Evolutionary conservation across 2,797 vertebrate species (phyloP).

Genomic region (Leptoclinus maculatus): DNA sequence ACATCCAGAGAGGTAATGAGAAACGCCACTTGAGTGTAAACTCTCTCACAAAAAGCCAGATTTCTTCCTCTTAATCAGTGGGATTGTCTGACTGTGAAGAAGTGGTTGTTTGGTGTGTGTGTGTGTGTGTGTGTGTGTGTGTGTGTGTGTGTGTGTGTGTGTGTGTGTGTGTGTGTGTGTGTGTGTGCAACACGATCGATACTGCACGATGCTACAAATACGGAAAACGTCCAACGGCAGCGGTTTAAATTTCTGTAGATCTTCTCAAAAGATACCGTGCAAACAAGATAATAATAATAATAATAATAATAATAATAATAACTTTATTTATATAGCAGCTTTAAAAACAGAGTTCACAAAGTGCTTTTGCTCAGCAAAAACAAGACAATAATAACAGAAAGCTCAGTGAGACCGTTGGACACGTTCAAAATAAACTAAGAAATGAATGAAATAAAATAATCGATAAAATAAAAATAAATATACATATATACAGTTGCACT

Average conservation of each 20-base stretch:
- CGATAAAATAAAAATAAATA: too few relatives aligned
- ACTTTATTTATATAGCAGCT: too few relatives aligned
- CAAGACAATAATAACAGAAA: too few relatives aligned
- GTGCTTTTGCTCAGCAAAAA: too few relatives aligned
- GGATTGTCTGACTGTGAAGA: too few relatives aligned
- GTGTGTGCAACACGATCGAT: conserved; percentile 20
- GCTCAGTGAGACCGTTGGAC: too few relatives aligned
- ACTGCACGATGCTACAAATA: conserved; percentile 11
- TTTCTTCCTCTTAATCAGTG: conserved; percentile 86
- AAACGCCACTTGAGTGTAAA: conserved; percentile 85
- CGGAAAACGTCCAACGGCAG: not conserved
- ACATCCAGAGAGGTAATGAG: conserved; percentile 87
- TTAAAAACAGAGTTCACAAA: too few relatives aligned
- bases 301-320: too few relatives aligned
- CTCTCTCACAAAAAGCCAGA: conserved; percentile 68
- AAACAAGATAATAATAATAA: not conserved
- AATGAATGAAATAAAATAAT: too few relatives aligned
- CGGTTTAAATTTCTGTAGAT: too few relatives aligned
- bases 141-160: not conserved
- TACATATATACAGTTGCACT: too few relatives aligned
- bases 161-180: not conserved
- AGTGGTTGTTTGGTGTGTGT: not conserved
- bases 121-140: conserved; percentile 16
- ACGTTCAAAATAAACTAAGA: too few relatives aligned
- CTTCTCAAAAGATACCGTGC: not conserved